Conservation (phyloP, 2,888 invertebrate genomes). For the Leptopilina myrica region DNA sequence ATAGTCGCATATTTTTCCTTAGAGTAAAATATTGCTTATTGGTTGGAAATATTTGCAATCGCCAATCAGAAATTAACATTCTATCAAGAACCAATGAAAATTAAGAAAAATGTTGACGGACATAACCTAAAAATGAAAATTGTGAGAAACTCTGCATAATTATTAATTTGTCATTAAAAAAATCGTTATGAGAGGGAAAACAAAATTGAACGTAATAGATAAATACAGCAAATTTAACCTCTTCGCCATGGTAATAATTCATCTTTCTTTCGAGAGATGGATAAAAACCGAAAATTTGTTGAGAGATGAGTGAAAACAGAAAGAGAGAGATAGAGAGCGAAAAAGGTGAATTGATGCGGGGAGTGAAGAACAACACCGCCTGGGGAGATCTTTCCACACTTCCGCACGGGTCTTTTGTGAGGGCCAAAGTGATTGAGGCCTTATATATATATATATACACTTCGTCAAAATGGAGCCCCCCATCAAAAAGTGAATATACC, state of each 20-base stretch:
- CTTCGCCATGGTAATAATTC: too few relatives aligned
- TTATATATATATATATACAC: slow-evolving; percentile 18
- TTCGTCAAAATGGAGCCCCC: slow-evolving; percentile 34
- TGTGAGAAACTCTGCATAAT: neutral
- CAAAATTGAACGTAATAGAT: too few relatives aligned
- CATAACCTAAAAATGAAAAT: neutral
- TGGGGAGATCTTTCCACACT: slow-evolving; percentile 34
- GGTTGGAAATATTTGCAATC: too few relatives aligned
- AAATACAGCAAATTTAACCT: too few relatives aligned
- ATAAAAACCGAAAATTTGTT: slow-evolving; percentile 15
- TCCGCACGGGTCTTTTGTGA: slow-evolving; percentile 35
- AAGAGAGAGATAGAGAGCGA: neutral
- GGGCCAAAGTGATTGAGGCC: slow-evolving; percentile 32
- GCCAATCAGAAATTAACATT: too few relatives aligned
- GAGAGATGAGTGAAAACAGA: too few relatives aligned
- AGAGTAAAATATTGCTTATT: too few relatives aligned
- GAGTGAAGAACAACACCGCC: slow-evolving; percentile 13
- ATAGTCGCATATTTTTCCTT: too few relatives aligned
- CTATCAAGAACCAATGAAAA: too few relatives aligned
- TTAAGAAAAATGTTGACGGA: neutral
- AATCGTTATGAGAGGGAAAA: too few relatives aligned
- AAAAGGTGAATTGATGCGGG: neutral
- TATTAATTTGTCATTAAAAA: too few relatives aligned
- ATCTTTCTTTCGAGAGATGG: too few relatives aligned
- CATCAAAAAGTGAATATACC: slow-evolving; percentile 3